Base-by-base conservation (phyloP, 2,888 invertebrate species). In the Stegophylla sp. region DNA sequence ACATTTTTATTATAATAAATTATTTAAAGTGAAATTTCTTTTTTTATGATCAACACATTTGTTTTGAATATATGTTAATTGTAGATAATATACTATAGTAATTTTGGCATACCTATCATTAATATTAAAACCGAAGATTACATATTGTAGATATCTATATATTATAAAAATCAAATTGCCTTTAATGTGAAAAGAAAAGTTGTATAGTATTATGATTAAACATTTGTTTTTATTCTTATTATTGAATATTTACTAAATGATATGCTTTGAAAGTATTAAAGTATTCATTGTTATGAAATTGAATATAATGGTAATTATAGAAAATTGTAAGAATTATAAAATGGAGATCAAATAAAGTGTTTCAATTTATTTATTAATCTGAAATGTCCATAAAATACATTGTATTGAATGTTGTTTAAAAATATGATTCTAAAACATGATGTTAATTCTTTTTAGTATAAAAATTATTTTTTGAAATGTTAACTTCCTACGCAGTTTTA, bases 121-220 rank as follows among this genome's bases (percentile, higher is more conserved):
- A 56, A 7, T 28, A 61, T 61, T 51, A 26, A n/a, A 26, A 28
- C n/a, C 34, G 3, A 69, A 53, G 13, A 28, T 53, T 5, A 41
- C 1, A 53, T 53, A 53, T 20, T 51, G 51, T 53, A 15, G 9
- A 53, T 45, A 13, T 23, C 66, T 23, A 43, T 15, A 41, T 20
- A 28, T 0, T 53, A 53, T 20, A 53, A 71, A 34, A n/a, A 28
- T 71, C n/a, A 53, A 53, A 71, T 53, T 71, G 34, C 34, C n/a
- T n/a, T 34, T n/a, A n/a, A 43, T 26, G 12, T 20, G 28, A 17
- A 51, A 69, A 66, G 23, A 28, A 41, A 2, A 41, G 63, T 10
- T n/a, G 10, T 20, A 20, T 41, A 41, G 10, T 64, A 53, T 53
- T 53, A 20, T 53, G 20, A 53, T 53, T 9, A 53, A 20, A 53